These are phyloP conservation scores for Psettodes erumei DNA, from an alignment of 2,113 vertebrate genomes.

Conservation along the genomic window DNA sequence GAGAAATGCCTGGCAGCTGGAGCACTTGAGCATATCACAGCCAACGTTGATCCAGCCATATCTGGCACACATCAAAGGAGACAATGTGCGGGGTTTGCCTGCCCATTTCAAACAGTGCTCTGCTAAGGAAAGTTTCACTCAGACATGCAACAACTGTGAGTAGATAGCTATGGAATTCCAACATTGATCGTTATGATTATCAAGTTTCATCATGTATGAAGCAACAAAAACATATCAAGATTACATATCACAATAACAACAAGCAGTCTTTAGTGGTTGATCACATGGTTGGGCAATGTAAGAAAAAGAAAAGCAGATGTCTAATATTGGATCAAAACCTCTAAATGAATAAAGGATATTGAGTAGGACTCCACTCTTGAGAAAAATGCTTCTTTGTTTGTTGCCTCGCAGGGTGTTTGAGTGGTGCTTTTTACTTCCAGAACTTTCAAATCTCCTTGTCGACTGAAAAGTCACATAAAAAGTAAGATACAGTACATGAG, in stretches of 20 bases:
- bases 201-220: background rate
- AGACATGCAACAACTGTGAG: background rate
- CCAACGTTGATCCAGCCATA: conserved; percentile 92
- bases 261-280: background rate
- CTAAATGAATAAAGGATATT: conserved; percentile 89
- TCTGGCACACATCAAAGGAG: conserved; percentile 90
- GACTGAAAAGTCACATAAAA: conserved; percentile 66
- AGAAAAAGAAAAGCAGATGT: background rate
- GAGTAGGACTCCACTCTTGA: conserved; percentile 92
- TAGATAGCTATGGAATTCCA: background rate
- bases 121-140: conserved; percentile 81
- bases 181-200: background rate
- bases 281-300: background rate
- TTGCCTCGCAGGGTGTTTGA: conserved; percentile 83
- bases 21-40: conserved; percentile 92
- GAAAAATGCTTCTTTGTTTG: conserved; percentile 93
- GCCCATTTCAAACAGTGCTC: conserved; percentile 92
- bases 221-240: background rate
- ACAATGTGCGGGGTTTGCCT: conserved; percentile 88
- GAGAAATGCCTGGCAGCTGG: conserved; percentile 93
- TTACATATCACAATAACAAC: background rate
- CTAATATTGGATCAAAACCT: background rate
- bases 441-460: conserved; percentile 52
- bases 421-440: conserved; percentile 62
- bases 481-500: background rate